Percentiles rank a stretch among this genome's conserved stretches.
phyloP scores from a whole-genome alignment of 2,113 vertebrate species.

The Dryoscopus gambensis region DNA sequence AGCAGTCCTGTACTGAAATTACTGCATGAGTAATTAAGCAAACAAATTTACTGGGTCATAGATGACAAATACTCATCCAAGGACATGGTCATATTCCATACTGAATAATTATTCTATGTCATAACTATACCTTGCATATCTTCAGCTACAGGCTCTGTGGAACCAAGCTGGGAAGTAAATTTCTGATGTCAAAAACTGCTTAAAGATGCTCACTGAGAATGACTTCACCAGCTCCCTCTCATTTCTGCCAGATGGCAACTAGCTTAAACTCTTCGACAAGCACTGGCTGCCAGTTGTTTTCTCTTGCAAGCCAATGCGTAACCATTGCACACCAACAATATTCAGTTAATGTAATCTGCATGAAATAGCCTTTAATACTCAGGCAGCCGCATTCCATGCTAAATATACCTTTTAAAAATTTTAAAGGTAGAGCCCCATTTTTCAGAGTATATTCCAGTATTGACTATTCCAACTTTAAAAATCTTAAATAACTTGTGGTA shows the following conservation, averaged over 20 bases:
- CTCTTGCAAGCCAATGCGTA: not conserved
- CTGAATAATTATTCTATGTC: not conserved
- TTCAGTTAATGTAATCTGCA: not conserved
- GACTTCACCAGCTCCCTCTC: not conserved
- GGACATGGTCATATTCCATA: not conserved
- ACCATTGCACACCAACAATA: not conserved
- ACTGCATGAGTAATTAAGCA: not conserved
- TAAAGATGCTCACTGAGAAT: not conserved
- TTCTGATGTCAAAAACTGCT: not conserved
- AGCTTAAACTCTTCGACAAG: not conserved
- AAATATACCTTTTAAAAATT: not conserved
- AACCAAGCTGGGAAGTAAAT: not conserved
- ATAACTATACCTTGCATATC: not conserved
- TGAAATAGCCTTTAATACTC: not conserved
- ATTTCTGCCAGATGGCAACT: conserved; percentile 28
- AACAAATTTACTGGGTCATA: not conserved
- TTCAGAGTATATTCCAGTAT: not conserved
- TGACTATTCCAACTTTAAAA: not conserved
- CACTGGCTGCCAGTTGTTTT: not conserved
- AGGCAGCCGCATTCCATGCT: not conserved
- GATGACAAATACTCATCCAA: not conserved
- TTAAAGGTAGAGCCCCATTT: not conserved
- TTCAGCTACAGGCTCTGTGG: not conserved
- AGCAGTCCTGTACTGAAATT: not conserved
- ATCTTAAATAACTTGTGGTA: not conserved